A percentile compares a stretch with the other conserved stretches of the same genome.
These are phyloP conservation scores for Phrynocephalus guinanensis DNA, from an alignment of 2,797 vertebrate species.

Conservation along the genomic window DNA sequence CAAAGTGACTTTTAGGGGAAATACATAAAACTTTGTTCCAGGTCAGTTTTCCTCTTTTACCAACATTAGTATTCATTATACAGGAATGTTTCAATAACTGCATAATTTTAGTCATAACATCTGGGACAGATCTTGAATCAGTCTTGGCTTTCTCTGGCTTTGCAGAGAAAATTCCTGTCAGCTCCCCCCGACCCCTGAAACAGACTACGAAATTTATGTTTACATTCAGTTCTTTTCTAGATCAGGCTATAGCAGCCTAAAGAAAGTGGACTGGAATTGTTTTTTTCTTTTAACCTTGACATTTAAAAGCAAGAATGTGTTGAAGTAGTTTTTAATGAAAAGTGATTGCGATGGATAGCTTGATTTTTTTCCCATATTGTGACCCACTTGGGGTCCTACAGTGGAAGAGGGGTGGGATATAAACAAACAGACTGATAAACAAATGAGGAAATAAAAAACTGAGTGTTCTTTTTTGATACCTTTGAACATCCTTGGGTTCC, in stretches of 20 bases:
- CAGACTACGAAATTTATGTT: conserved; percentile 8
- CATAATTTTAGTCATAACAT: conserved; percentile 16
- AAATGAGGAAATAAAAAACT: background rate
- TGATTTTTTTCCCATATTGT: background rate
- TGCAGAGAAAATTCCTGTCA: background rate
- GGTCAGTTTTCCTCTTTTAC: conserved; percentile 1
- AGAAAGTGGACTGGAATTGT: background rate
- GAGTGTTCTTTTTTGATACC: background rate
- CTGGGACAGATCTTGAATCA: conserved; percentile 25
- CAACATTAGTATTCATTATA: background rate
- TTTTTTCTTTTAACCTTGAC: background rate
- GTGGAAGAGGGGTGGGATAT: too few species aligned
- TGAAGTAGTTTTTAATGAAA: background rate
- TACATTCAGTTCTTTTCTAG: conserved; percentile 9
- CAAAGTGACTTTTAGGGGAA: conserved; percentile 34
- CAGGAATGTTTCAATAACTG: background rate
- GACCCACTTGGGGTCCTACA: background rate
- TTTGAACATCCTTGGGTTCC: background rate
- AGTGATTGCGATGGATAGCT: background rate
- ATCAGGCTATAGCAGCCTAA: background rate
- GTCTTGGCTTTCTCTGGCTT: rapidly evolving
- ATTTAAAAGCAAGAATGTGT: background rate
- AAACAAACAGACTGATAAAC: too few species aligned
- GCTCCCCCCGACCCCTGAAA: background rate
- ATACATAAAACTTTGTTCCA: conserved; percentile 34